Conservation (phyloP, 30 jellyfish, hydroid and myxozoan species). For the Catostylus mosaicus region DNA sequence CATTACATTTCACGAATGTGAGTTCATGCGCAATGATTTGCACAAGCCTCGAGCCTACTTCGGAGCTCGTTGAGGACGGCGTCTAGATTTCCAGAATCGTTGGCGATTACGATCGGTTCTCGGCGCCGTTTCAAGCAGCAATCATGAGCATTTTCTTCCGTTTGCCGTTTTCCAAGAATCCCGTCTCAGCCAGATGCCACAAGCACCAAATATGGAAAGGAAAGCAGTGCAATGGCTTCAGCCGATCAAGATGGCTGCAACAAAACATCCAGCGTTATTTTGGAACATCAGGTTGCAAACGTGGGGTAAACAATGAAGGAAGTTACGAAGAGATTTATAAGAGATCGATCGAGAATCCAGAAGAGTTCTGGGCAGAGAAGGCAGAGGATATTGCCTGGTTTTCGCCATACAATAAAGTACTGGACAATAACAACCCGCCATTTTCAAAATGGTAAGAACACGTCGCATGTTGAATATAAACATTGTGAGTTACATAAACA, state of each 20-base stretch:
- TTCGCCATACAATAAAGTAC: conserved; percentile 63
- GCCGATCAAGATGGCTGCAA: not conserved
- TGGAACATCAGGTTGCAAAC: not conserved
- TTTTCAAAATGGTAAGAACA: conserved; percentile 83
- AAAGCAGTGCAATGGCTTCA: conserved; percentile 11
- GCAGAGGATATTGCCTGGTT: conserved; percentile 84
- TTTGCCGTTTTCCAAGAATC: conserved; percentile 12
- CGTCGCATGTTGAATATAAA: too few species aligned
- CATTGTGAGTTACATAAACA: too few species aligned
- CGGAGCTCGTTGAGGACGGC: too few species aligned
- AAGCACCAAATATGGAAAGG: conserved; percentile 33
- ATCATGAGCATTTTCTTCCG: conserved; percentile 10
- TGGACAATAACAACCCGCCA: conserved; percentile 81
- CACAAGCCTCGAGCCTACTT: too few species aligned
- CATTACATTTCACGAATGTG: too few species aligned
- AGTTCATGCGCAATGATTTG: too few species aligned
- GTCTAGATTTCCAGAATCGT: not conserved
- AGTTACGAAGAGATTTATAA: conserved; percentile 58
- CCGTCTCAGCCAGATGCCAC: not conserved
- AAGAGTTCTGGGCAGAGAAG: conserved; percentile 85
- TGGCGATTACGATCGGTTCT: not conserved
- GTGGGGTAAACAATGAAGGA: not conserved
- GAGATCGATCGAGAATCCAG: conserved; percentile 69
- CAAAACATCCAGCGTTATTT: not conserved
- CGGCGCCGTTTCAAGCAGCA: not conserved